Evolutionary conservation across 2,888 invertebrate species (phyloP), one percentile per base, ranked within the genome.

Genomic region (Drosophila diplacantha): DNA sequence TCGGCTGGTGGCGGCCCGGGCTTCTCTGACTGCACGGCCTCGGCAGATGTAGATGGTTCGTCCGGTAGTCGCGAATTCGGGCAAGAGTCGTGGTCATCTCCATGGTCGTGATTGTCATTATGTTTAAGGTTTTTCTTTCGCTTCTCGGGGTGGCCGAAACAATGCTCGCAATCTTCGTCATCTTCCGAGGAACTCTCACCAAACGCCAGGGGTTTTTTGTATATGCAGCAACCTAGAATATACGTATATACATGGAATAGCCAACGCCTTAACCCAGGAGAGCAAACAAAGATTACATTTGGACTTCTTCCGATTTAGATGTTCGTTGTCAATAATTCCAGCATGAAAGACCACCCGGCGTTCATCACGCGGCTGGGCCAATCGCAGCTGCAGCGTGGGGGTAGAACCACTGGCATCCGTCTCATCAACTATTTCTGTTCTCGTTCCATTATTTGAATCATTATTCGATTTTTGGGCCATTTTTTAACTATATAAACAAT

Each of bases 301-400:
- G 24, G 98, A 98, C 88, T 98, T 98, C 89, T 97, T 97, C 88
- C 95, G 96, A 86, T 96, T 95, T 93, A 98, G 92, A 85, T 96
- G 90, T 87, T 98, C 98, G 89, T 98, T 98, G 88, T 98, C 98
- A 14, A 98, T 94, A 1, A 97, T 97, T 76, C 93, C 96, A 63
- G 93, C 92, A 11, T 93, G 93, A 96, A 97, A 98, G 67, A 93
- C 93, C 0, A 98, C 97, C 88, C 95, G 96, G 88, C 94, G 94
- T 57, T 91, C 90, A 35, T 90, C 90, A 83, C 91, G 92, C 3
- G 94, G 93, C 81, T 93, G 93, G 64, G 91, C 90, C 49, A 95
- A 88, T 62, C 92, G 91, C 52, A 95, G 87, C n/a, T 65, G 53
- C 32, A 80, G 43, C 20, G 83, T 81, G 0, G 80, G 80, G 2